Evolutionary conservation across 1,140 invertebrate species (phyloP).

Genomic region (Ditylenchus dipsaci): DNA sequence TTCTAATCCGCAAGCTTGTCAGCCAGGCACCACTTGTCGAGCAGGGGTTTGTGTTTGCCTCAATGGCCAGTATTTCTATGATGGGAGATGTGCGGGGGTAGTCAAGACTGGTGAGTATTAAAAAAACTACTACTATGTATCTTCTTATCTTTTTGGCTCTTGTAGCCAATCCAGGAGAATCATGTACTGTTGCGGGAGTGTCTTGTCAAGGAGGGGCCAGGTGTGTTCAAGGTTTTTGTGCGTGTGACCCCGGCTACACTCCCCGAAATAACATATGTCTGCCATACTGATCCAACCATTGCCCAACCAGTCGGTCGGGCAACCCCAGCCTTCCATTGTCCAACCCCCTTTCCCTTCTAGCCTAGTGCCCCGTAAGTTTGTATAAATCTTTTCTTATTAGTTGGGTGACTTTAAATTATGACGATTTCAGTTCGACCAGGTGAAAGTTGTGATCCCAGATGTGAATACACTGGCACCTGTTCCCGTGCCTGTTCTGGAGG

Average conservation of each 20-base stretch:
- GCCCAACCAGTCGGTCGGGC: background rate
- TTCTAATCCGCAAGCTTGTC: slow-evolving; percentile 1
- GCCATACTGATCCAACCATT: slow-evolving; percentile 1
- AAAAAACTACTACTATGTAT: too few relatives aligned
- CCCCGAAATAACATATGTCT: slow-evolving; percentile 15
- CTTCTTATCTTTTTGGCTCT: too few relatives aligned
- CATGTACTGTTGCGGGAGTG: slow-evolving; percentile 10
- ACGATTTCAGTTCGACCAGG: slow-evolving; percentile 28
- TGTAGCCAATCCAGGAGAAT: slow-evolving; percentile 26
- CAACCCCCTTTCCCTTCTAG: slow-evolving; percentile 21
- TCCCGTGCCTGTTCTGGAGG: slow-evolving; percentile 22
- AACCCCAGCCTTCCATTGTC: slow-evolving; percentile 1
- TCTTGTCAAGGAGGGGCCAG: slow-evolving; percentile 27
- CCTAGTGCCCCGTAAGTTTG: slow-evolving; percentile 18
- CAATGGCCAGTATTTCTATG: slow-evolving; percentile 33
- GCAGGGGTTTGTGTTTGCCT: slow-evolving; percentile 34
- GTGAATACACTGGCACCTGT: slow-evolving; percentile 35
- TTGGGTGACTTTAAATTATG: background rate
- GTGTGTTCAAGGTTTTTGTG: slow-evolving; percentile 41
- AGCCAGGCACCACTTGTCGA: slow-evolving; percentile 14
- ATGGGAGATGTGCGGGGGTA: slow-evolving; percentile 18
- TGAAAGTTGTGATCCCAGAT: slow-evolving; percentile 40
- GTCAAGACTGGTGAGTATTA: background rate
- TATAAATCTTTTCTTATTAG: background rate
- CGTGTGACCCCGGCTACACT: slow-evolving; percentile 19